A percentile compares a stretch with the other conserved stretches of the same genome.
These are phyloP conservation scores for Periplaneta americana DNA, from an alignment of 1,140 invertebrate species.

Conservation along the genomic window DNA sequence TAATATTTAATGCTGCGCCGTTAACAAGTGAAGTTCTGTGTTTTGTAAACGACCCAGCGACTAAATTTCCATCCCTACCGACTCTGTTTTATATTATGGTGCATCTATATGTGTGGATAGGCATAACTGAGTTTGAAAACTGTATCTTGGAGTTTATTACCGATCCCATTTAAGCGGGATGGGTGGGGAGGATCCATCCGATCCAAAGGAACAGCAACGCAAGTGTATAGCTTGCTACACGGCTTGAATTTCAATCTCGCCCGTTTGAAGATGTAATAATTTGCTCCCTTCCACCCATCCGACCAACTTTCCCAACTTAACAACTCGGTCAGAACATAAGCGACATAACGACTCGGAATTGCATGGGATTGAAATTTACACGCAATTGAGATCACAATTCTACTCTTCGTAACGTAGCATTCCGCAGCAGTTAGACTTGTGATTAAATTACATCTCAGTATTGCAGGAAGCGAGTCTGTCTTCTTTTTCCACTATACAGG, in stretches of 20 bases:
- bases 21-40: background rate
- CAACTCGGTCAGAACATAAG: background rate
- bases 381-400: too few relatives aligned
- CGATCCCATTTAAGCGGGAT: background rate
- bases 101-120: background rate
- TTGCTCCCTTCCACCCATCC: background rate
- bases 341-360: background rate
- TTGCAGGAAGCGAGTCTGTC: too few relatives aligned
- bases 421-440: too few relatives aligned
- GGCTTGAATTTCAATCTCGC: background rate
- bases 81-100: background rate
- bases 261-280: background rate
- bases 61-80: too few relatives aligned
- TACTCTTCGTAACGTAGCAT: too few relatives aligned
- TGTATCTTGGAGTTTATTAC: background rate
- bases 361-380: too few relatives aligned
- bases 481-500: too few relatives aligned
- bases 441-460: too few relatives aligned
- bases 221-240: background rate
- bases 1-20: background rate
- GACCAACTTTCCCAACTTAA: background rate
- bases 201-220: too few relatives aligned
- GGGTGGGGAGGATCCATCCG: too few relatives aligned
- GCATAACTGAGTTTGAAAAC: background rate
- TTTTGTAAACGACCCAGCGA: too few relatives aligned